Evolutionary conservation across 2,888 invertebrate genomes (phyloP), one percentile per base, ranked within the genome.

Genomic region (Cerastis leucographa): DNA sequence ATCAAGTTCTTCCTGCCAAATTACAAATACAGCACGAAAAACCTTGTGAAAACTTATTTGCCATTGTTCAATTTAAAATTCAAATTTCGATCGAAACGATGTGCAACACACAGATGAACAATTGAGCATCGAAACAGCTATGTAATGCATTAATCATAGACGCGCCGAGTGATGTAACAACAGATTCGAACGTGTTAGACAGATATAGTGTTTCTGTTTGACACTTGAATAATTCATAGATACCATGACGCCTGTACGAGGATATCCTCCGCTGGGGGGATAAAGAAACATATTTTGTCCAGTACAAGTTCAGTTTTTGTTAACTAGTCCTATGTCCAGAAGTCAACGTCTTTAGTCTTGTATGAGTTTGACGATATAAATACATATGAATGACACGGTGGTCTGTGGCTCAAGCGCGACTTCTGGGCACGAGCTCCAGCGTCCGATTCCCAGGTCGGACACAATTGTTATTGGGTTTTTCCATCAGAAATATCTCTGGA

Each of bases 91-190:
- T 22, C 0, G 2, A 51, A 46, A 49, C 46, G 22, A 40, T 7
- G 35, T 46, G 4, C n/a, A 9, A 9, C 17, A 40, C 35, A 46
- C 19, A 74, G 49, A 17, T 14, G 25, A 65, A 42, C 61, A 42
- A 51, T 61, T 64, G 29, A 44, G 42, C 64, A 64, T 40, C 40
- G 29, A 42, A 19, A 29, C 25, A 51, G 42, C 6, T 44, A 14
- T 51, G 17, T 42, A 59, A 17, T 35, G 49, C 76, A 78, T 78
- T 78, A 62, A 68, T 62, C 51, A 40, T 54, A 35, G 17, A 51
- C 9, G 25, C 9, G 51, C 6, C 51, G 17, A 77, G 9, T 25
- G 42, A 62, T 62, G 35, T 68, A 25, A 44, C 61, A 44, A 61
- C 14, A 69, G 35, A 68, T 54, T 62, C 11, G 51, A 68, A 62